Evolutionary conservation across 2,797 vertebrate genomes (phyloP).

Genomic region (Liparis tanakae): DNA sequence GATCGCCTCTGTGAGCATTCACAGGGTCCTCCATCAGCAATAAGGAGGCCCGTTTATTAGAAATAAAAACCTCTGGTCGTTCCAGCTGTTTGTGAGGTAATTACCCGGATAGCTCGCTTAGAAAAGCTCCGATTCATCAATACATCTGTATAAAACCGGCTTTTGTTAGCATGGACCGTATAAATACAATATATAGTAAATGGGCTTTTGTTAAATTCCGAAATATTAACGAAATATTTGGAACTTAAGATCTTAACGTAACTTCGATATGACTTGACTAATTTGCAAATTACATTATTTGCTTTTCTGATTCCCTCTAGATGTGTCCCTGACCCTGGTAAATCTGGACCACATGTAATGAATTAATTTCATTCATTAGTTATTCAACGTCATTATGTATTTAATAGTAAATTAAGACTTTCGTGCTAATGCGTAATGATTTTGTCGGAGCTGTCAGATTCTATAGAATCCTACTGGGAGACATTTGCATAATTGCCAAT

Average conservation of each 20-base stretch:
- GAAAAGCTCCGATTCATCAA: slow-evolving; percentile 58
- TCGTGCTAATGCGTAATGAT: not conserved
- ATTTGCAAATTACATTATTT: slow-evolving; percentile 26
- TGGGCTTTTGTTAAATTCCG: not conserved
- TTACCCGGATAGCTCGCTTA: slow-evolving; percentile 44
- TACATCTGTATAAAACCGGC: slow-evolving; percentile 27
- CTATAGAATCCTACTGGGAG: not conserved
- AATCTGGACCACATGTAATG: not conserved
- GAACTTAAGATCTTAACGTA: not conserved
- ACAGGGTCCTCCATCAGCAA: slow-evolving; percentile 31
- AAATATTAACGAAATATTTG: not conserved
- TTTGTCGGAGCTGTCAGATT: not conserved
- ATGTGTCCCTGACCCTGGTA: not conserved
- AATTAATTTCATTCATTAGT: slow-evolving; percentile 6
- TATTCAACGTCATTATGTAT: slow-evolving; percentile 14
- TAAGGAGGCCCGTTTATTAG: slow-evolving; percentile 52
- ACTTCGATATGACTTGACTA: not conserved
- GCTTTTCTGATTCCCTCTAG: slow-evolving; percentile 18
- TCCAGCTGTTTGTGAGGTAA: slow-evolving; percentile 45
- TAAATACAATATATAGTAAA: not conserved
- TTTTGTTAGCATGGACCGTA: slow-evolving; percentile 32
- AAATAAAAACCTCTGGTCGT: slow-evolving; percentile 46
- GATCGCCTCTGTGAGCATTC: too few relatives aligned
- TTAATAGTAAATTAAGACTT: not conserved
- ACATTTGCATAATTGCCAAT: not conserved